Percentiles rank a stretch among this genome's conserved stretches.
Conservation (phyloP, 2,113 vertebrate species). For the Capreolus pygargus region DNA sequence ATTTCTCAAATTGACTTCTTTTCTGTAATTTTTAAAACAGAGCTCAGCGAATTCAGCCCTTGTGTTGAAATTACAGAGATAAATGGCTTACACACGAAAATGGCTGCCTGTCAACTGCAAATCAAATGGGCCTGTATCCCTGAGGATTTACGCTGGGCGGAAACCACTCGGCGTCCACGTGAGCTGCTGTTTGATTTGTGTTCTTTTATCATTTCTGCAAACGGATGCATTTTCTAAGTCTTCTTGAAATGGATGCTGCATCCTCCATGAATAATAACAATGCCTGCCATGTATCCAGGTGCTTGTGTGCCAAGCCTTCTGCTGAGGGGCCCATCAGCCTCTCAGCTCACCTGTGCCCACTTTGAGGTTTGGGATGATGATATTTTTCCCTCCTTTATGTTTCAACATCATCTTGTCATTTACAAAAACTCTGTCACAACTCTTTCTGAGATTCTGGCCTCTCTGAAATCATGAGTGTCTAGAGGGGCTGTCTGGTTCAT, state of each 20-base stretch:
- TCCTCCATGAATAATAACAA: neutral
- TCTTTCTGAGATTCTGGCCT: neutral
- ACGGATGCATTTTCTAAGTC: neutral
- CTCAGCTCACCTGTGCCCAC: neutral
- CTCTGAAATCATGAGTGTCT: neutral
- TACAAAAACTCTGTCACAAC: neutral
- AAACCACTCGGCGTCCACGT: neutral
- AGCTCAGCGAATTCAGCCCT: slow-evolving; percentile 4
- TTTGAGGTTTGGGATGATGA: neutral
- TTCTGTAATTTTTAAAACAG: slow-evolving; percentile 7
- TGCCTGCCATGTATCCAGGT: neutral
- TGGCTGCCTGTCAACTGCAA: slow-evolving; percentile 12
- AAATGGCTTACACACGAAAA: slow-evolving; percentile 3
- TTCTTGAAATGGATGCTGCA: neutral
- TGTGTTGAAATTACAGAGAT: slow-evolving; percentile 41
- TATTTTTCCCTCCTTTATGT: neutral
- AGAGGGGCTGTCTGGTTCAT: neutral
- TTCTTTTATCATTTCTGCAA: neutral
- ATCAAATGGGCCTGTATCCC: neutral
- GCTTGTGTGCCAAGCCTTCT: neutral
- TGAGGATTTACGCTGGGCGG: neutral
- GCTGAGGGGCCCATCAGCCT: neutral
- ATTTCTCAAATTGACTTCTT: slow-evolving; percentile 12
- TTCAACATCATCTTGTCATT: neutral
- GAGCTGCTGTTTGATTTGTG: neutral